Conservation (phyloP, 2,113 vertebrate genomes). For the Phyllostomus discolor region DNA sequence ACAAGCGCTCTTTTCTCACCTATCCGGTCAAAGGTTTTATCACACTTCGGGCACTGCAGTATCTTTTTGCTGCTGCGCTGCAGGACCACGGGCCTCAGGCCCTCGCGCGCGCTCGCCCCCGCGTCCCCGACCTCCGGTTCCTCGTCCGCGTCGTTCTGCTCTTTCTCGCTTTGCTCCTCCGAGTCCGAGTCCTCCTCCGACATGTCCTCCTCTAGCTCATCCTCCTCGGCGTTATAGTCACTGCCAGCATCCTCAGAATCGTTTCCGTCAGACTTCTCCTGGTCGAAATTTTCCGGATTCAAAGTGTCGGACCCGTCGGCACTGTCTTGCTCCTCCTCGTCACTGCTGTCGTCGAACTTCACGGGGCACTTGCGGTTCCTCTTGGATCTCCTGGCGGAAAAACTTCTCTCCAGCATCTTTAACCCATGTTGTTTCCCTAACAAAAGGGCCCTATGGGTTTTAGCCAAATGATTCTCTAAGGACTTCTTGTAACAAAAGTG, state of each 20-base stretch:
- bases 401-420: conserved; percentile 80
- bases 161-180: conserved; percentile 78
- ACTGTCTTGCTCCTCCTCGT: conserved; percentile 76
- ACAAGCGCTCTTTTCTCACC: conserved; percentile 81
- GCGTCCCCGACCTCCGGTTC: not conserved
- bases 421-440: conserved; percentile 75
- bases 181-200: conserved; percentile 76
- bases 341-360: conserved; percentile 84
- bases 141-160: conserved; percentile 70
- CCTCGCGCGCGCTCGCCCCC: too few species aligned
- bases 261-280: conserved; percentile 74
- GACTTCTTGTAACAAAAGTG: conserved; percentile 86
- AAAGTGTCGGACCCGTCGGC: conserved; percentile 74
- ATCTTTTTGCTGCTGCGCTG: conserved; percentile 90
- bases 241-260: conserved; percentile 81
- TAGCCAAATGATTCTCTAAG: conserved; percentile 84
- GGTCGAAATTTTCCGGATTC: conserved; percentile 75
- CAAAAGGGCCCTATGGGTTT: conserved; percentile 77
- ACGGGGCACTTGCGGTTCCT: conserved; percentile 86
- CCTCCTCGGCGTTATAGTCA: conserved; percentile 77
- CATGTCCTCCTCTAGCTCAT: conserved; percentile 76
- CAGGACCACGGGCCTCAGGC: conserved; percentile 85
- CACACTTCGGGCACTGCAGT: conserved; percentile 95
- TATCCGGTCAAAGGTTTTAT: conserved; percentile 96
- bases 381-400: conserved; percentile 83